Evolutionary conservation across 2,797 vertebrate species (phyloP).

Genomic region (Pipistrellus kuhlii): DNA sequence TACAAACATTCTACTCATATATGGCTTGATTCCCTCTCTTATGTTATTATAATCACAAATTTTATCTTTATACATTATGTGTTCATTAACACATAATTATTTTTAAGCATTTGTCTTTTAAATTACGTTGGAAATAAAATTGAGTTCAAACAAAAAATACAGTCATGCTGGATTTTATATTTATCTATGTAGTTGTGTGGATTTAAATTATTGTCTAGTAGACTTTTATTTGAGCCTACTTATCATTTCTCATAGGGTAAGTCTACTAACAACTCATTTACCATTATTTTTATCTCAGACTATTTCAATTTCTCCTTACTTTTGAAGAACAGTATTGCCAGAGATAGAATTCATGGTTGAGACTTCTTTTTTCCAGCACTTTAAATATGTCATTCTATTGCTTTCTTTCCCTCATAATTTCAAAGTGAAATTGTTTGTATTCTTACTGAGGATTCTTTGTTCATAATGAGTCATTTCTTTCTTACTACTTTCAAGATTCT

Average conservation of each 20-base stretch:
- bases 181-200: background rate
- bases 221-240: background rate
- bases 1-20: background rate
- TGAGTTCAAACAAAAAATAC: background rate
- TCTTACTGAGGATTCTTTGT: conserved; percentile 12
- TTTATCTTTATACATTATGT: background rate
- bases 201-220: background rate
- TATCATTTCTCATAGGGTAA: background rate
- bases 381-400: background rate
- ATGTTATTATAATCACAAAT: background rate
- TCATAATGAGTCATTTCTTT: conserved; percentile 1
- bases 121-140: background rate
- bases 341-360: conserved; percentile 27
- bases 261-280: background rate
- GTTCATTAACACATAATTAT: conserved; percentile 22
- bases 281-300: background rate
- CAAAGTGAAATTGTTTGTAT: conserved; percentile 43
- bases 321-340: conserved; percentile 48
- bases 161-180: conserved; percentile 25
- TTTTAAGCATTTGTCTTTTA: conserved; percentile 49
- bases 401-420: background rate
- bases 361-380: background rate
- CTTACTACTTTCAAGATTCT: conserved; percentile 29
- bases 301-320: conserved; percentile 45
- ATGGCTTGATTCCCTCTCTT: background rate